phyloP scores from a whole-genome alignment of 2,113 vertebrate genomes.

The Gavia stellata region DNA sequence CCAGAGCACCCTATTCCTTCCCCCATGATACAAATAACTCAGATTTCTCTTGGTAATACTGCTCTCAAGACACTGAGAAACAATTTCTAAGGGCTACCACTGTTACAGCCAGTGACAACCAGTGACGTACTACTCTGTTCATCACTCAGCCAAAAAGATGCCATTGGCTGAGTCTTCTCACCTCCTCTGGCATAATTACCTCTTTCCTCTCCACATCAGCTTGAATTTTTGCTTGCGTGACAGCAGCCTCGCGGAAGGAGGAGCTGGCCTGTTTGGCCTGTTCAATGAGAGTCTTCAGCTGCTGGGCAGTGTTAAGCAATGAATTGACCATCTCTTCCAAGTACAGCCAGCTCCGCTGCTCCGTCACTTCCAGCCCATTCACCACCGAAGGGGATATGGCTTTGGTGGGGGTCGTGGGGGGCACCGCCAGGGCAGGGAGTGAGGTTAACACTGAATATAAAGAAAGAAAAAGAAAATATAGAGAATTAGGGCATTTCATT shows the following conservation, averaged over 20 bases:
- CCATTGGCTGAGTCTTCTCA: background rate
- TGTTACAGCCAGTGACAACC: background rate
- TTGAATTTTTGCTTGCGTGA: constrained; percentile 71
- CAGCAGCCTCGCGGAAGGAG: constrained; percentile 59
- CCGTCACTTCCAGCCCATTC: constrained; percentile 78
- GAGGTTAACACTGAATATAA: constrained; percentile 79
- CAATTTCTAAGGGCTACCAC: background rate
- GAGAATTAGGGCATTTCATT: background rate
- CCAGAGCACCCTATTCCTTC: background rate
- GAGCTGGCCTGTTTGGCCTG: constrained; percentile 87
- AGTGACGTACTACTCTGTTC: background rate
- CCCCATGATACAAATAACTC: background rate
- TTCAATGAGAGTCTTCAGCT: constrained; percentile 89
- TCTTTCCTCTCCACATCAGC: constrained; percentile 82
- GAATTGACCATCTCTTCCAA: constrained; percentile 93
- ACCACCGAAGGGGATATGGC: constrained; percentile 59
- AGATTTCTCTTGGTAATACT: background rate
- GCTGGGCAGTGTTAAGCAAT: constrained; percentile 86
- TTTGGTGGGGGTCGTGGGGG: constrained; percentile 83
- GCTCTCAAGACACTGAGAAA: background rate
- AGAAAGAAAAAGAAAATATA: background rate
- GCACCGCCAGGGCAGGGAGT: constrained; percentile 84
- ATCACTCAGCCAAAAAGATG: background rate
- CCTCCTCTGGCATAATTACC: constrained; percentile 63
- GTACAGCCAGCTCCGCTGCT: constrained; percentile 88